Base-by-base conservation (phyloP, 1,140 invertebrate species). In the Hesperophylax magnus region DNA sequence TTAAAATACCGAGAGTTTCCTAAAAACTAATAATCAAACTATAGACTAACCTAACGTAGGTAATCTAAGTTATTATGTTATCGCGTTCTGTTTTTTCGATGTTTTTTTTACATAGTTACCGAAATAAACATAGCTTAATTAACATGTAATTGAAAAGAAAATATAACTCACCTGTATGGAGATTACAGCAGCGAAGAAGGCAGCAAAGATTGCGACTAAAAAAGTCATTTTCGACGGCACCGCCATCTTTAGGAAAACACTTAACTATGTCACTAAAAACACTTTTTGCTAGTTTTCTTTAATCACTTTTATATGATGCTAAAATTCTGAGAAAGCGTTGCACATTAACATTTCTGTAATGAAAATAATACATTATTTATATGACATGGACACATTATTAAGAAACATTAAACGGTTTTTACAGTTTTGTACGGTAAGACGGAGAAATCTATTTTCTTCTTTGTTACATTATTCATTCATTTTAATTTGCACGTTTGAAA, bases 241-340 rank as follows among this genome's bases (percentile, higher is more conserved):
- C 24, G 58, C 58, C 58, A 61, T 61, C 58, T 61, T 22, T 8
- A 61, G 9, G 58, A 61, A 61, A 20, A 22, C 58, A 61, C 58
- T 61, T 20, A 61, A 61, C 58, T 20, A 15, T 61, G 18, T 61
- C n/a, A n/a, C 58, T 22, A 20, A 61, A 61, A 61, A 22, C 58
- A 22, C 18, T 6, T 20, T 61, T 24, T 24, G 4, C 39, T 47
- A 14, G 14, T 47, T 47, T 47, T 47, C 39, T 47, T 47, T 8
- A 14, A 14, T 47, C 58, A 61, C 58, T 61, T 20, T 60, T 61
- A 24, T 61, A 18, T 8, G 18, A 61, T 47, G 11, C 39, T 47
- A 61, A 61, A 61, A 61, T 4, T 61, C 58, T 7, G 17, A 20
- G 24, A 61, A 61, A 14, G 18, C 58, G 18, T 61, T 9, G 58